Percentiles rank a stretch among this genome's conserved stretches.
Evolutionary conservation across 1,140 invertebrate species (phyloP).

Genomic region (Hycleus phaleratus): DNA sequence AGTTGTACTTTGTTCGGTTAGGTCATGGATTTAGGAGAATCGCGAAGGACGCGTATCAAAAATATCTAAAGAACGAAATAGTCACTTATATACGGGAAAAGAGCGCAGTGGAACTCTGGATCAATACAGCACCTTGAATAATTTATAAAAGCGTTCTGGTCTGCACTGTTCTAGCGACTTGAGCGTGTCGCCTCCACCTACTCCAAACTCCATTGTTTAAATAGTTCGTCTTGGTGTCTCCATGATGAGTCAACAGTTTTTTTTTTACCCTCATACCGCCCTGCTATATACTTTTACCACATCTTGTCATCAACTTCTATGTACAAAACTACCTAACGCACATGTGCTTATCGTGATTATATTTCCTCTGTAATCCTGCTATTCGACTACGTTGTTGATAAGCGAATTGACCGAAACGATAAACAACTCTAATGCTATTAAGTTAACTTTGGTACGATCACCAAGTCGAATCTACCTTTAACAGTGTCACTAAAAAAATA

Average conservation of each 20-base stretch:
- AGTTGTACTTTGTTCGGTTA: neutral
- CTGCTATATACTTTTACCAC: conserved; percentile 10
- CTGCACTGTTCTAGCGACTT: conserved; percentile 30
- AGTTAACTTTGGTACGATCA: neutral
- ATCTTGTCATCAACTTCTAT: neutral
- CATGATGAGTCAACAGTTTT: conserved; percentile 20
- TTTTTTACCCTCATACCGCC: too few relatives aligned
- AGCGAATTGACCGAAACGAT: conserved; percentile 11
- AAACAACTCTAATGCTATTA: conserved; percentile 10
- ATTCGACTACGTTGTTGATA: conserved; percentile 1
- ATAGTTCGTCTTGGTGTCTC: conserved; percentile 16
- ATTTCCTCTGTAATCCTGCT: conserved; percentile 4
- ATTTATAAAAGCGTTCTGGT: conserved; percentile 36
- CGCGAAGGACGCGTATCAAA: conserved; percentile 1
- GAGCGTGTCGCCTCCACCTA: conserved; percentile 22
- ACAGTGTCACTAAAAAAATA: too few relatives aligned
- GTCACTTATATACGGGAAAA: conserved; percentile 18
- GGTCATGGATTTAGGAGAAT: conserved; percentile 1
- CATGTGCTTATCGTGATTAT: conserved; percentile 6
- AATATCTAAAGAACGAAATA: conserved; percentile 14
- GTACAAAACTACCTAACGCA: neutral
- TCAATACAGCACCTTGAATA: conserved; percentile 39
- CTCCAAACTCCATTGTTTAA: conserved; percentile 22
- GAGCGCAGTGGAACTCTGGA: conserved; percentile 31
- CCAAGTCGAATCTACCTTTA: conserved; percentile 6